Conservation (phyloP, 2,113 vertebrate species). For the Chamaea fasciata region DNA sequence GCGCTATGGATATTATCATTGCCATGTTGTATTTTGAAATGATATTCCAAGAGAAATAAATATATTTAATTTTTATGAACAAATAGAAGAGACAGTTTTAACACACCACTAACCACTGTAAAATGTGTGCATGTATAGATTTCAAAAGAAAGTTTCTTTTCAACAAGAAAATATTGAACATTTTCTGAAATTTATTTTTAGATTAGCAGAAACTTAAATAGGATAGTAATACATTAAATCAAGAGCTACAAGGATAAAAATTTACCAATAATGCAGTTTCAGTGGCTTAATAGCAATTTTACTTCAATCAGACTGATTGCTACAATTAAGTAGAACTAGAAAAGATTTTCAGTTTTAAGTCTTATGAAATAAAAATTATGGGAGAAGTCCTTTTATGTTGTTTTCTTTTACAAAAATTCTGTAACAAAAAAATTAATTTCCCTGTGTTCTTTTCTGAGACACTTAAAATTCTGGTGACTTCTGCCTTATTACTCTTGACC, state of each 20-base stretch:
- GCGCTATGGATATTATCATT: background rate
- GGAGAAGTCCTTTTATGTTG: background rate
- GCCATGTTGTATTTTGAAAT: background rate
- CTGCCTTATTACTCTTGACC: background rate
- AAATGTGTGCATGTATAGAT: background rate
- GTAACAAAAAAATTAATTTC: background rate
- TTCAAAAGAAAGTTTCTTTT: background rate
- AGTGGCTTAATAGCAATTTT: background rate
- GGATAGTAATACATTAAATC: background rate
- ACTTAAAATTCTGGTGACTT: background rate
- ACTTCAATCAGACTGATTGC: background rate
- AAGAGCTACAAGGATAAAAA: background rate
- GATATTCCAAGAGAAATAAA: background rate
- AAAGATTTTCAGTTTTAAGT: background rate
- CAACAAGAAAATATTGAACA: background rate
- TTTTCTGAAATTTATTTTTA: background rate
- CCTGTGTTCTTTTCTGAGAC: background rate
- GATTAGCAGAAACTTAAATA: background rate
- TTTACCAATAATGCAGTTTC: background rate
- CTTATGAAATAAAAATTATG: background rate
- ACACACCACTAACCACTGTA: background rate
- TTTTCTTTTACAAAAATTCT: background rate
- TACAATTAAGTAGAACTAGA: background rate
- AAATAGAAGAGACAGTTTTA: background rate
- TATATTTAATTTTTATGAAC: background rate